These are phyloP conservation scores for Nerophis lumbriciformis DNA, from an alignment of 2,113 vertebrate species.

Conservation along the genomic window DNA sequence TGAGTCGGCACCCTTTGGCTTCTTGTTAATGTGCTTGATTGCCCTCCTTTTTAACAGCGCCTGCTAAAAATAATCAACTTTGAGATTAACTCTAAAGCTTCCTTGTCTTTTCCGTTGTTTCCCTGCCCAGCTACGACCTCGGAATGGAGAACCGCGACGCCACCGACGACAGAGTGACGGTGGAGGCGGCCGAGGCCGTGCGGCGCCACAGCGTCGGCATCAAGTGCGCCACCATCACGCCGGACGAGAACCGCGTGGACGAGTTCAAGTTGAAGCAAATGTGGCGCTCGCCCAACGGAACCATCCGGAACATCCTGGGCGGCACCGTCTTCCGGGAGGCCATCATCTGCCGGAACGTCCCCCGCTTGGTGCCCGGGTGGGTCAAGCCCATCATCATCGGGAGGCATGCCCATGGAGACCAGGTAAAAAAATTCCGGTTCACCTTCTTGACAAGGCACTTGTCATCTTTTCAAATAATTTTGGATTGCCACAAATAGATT, in stretches of 20 bases:
- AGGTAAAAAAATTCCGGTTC: constrained; percentile 63
- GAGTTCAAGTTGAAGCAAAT: constrained; percentile 97
- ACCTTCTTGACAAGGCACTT: too few relatives aligned
- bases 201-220: constrained; percentile 85
- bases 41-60: constrained; percentile 1
- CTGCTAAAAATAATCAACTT: not conserved
- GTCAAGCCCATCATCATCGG: constrained; percentile 95
- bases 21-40: not conserved
- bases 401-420: constrained; percentile 93
- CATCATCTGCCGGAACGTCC: constrained; percentile 97
- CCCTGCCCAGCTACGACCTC: constrained; percentile 81
- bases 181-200: constrained; percentile 91
- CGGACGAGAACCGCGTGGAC: constrained; percentile 92
- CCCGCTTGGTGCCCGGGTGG: constrained; percentile 90
- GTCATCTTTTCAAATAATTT: too few relatives aligned
- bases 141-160: constrained; percentile 91
- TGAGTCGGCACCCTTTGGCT: not conserved
- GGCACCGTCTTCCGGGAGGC: constrained; percentile 97
- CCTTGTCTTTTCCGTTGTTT: not conserved
- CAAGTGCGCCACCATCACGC: constrained; percentile 97
- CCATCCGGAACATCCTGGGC: constrained; percentile 95
- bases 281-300: constrained; percentile 98
- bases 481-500: too few relatives aligned
- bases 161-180: constrained; percentile 85
- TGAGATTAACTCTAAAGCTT: too few relatives aligned